Conservation (phyloP, 1,140 invertebrate genomes). For the Papilio machaon region DNA sequence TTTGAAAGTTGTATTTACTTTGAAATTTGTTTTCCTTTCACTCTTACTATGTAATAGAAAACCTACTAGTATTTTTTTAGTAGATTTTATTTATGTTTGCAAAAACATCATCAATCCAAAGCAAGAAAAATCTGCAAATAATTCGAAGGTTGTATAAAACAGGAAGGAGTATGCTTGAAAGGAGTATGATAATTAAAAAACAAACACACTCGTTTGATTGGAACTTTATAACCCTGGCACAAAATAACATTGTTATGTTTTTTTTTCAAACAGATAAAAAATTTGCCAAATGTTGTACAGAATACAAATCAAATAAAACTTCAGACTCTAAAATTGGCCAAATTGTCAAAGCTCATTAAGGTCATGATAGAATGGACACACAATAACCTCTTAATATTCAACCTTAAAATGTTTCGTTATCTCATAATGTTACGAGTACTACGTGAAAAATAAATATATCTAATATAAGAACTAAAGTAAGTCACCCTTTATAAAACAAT, state of each 20-base stretch:
- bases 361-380: too few species aligned
- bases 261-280: too few species aligned
- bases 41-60: background rate
- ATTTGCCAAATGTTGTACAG: too few species aligned
- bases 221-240: too few species aligned
- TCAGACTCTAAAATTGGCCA: too few species aligned
- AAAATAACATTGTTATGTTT: too few species aligned
- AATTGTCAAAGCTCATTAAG: too few species aligned
- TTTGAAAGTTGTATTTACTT: conserved; percentile 7
- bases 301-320: too few species aligned
- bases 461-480: background rate
- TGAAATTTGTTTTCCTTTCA: conserved; percentile 1
- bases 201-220: background rate
- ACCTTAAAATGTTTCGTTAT: too few species aligned
- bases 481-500: conserved; percentile 7
- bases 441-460: background rate
- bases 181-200: background rate
- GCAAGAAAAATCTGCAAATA: background rate
- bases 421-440: background rate
- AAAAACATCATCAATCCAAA: background rate
- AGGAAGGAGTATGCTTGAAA: background rate
- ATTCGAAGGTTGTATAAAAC: conserved; percentile 7
- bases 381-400: too few species aligned
- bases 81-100: background rate
- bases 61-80: background rate